Evolutionary conservation across 2,797 vertebrate species (phyloP).

Genomic region (Triplophysa yarkandensis): DNA sequence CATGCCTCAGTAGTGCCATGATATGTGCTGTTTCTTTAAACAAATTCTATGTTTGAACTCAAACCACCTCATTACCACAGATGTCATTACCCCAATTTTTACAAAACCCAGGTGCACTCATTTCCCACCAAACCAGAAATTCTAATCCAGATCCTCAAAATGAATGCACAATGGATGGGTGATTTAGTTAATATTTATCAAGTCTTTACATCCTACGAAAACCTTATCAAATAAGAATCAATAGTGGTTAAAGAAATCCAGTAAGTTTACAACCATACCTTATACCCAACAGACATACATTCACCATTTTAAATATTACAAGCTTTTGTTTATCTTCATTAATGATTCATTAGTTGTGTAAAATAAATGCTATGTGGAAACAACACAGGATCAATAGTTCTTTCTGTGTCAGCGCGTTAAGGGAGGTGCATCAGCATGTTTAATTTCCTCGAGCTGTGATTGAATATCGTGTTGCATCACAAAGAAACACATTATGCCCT

Average conservation of each 20-base stretch:
- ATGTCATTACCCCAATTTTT: not conserved
- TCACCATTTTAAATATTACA: not conserved
- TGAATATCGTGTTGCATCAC: slow-evolving; percentile 55
- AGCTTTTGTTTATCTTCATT: not conserved
- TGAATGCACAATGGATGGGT: not conserved
- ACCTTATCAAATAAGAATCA: not conserved
- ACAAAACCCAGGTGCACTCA: not conserved
- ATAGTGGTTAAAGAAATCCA: not conserved
- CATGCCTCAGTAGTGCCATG: not conserved
- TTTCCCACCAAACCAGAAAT: slow-evolving; percentile 1
- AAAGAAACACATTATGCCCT: slow-evolving; percentile 49
- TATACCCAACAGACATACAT: not conserved
- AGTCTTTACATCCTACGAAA: not conserved
- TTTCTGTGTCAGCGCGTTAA: slow-evolving; percentile 42
- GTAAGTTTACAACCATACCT: not conserved
- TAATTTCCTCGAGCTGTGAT: slow-evolving; percentile 45
- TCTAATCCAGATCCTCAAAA: not conserved
- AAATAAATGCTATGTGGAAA: not conserved
- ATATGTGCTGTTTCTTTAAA: too few species aligned
- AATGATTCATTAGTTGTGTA: not conserved
- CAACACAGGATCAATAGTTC: slow-evolving; percentile 36
- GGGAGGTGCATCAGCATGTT: slow-evolving; percentile 42
- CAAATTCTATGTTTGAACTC: too few species aligned
- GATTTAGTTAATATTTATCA: not conserved
- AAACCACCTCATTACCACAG: not conserved